These are phyloP conservation scores for Synanthedon myopaeformis DNA, from an alignment of 2,888 invertebrate species.

Conservation along the genomic window DNA sequence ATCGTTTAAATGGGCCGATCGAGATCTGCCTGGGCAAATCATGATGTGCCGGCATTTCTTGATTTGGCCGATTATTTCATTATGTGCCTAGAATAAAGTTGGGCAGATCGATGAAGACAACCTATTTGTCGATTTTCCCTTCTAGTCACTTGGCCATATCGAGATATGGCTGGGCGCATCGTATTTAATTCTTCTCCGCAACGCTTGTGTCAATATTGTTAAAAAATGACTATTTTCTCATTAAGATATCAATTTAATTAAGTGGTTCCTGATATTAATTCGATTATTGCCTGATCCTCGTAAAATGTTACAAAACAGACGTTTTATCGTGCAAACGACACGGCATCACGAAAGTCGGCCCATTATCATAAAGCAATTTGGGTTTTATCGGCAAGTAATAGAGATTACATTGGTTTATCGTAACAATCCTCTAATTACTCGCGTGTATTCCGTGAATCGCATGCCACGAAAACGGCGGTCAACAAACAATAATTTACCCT, in stretches of 20 bases:
- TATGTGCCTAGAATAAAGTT: too few relatives aligned
- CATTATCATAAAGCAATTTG: constrained; percentile 54
- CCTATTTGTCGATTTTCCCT: too few relatives aligned
- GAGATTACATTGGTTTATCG: constrained; percentile 61
- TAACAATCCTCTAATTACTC: constrained; percentile 50
- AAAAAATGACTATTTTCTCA: constrained; percentile 15
- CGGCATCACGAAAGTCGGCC: constrained; percentile 34
- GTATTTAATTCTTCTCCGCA: too few relatives aligned
- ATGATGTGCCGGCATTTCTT: too few relatives aligned
- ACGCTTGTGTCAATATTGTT: constrained; percentile 7
- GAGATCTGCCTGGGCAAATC: too few relatives aligned
- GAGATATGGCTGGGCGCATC: too few relatives aligned
- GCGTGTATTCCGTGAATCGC: constrained; percentile 33
- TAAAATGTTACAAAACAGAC: constrained; percentile 58
- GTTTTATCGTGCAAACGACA: constrained; percentile 46
- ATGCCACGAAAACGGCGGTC: constrained; percentile 22
- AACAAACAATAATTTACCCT: background rate
- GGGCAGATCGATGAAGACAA: too few relatives aligned
- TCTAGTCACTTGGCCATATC: too few relatives aligned
- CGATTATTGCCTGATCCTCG: constrained; percentile 49
- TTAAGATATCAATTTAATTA: constrained; percentile 60
- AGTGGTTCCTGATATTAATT: constrained; percentile 63
- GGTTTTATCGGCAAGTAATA: constrained; percentile 55
- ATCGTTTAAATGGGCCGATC: too few relatives aligned
- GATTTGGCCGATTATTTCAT: too few relatives aligned